Percentiles rank a stretch among this genome's conserved stretches.
These are phyloP conservation scores for Campoplex nolae DNA, from an alignment of 2,888 invertebrate species.

Conservation along the genomic window DNA sequence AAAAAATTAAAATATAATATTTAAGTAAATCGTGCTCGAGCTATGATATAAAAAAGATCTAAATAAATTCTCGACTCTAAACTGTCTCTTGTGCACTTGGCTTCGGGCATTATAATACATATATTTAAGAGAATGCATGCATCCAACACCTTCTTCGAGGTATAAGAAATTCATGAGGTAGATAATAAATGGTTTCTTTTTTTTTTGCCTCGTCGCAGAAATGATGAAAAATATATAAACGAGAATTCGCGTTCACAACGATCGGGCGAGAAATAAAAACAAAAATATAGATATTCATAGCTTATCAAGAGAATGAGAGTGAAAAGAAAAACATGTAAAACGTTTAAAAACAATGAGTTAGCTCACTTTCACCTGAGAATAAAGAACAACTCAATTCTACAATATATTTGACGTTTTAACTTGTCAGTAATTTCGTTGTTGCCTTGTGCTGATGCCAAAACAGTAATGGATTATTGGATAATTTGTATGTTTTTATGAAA, in stretches of 20 bases:
- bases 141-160: conserved; percentile 69
- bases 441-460: not conserved
- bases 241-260: conserved; percentile 71
- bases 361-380: conserved; percentile 63
- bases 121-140: conserved; percentile 68
- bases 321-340: conserved; percentile 64
- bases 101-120: conserved; percentile 54
- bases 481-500: not conserved
- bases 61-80: conserved; percentile 57
- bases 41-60: conserved; percentile 42
- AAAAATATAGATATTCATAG: conserved; percentile 8
- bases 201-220: conserved; percentile 53
- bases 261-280: conserved; percentile 57
- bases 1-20: not conserved
- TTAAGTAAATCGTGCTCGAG: conserved; percentile 39
- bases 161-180: conserved; percentile 52
- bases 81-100: conserved; percentile 58
- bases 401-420: conserved; percentile 18
- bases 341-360: conserved; percentile 60
- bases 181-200: conserved; percentile 55
- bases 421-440: conserved; percentile 9
- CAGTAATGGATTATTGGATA: not conserved
- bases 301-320: conserved; percentile 68
- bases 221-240: conserved; percentile 28
- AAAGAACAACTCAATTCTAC: conserved; percentile 39